phyloP scores from a whole-genome alignment of 2,888 invertebrate genomes.

The Tachina lurida region DNA sequence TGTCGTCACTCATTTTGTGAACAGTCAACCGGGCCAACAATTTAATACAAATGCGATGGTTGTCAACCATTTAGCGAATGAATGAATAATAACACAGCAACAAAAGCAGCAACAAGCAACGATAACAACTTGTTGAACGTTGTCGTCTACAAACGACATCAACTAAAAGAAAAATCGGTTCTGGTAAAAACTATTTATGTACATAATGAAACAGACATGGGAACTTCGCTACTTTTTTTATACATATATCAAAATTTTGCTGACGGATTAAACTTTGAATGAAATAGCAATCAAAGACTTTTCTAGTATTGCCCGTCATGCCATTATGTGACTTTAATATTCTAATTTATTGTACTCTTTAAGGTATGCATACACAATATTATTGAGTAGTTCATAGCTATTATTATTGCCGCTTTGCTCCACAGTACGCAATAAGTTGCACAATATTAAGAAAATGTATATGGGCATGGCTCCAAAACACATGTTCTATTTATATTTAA shows the following conservation, averaged over 20 bases:
- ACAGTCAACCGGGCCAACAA: conserved; percentile 64
- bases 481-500: too few species aligned
- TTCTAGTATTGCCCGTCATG: too few species aligned
- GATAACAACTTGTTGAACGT: conserved; percentile 75
- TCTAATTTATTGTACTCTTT: too few species aligned
- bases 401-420: too few species aligned
- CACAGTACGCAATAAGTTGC: too few species aligned
- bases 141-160: conserved; percentile 47
- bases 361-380: too few species aligned
- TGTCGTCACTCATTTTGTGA: conserved; percentile 73
- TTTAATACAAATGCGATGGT: conserved; percentile 51
- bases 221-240: not conserved
- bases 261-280: too few species aligned
- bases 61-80: conserved; percentile 59
- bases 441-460: too few species aligned
- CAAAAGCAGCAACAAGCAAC: conserved; percentile 61
- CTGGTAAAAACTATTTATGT: not conserved
- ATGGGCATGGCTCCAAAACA: too few species aligned
- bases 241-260: not conserved
- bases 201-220: not conserved
- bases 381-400: too few species aligned
- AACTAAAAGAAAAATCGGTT: not conserved
- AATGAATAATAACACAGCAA: conserved; percentile 56
- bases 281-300: too few species aligned
- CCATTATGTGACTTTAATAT: too few species aligned